These are phyloP conservation scores for Microplitis deprimator DNA, from an alignment of 2,888 invertebrate species.

Conservation along the genomic window DNA sequence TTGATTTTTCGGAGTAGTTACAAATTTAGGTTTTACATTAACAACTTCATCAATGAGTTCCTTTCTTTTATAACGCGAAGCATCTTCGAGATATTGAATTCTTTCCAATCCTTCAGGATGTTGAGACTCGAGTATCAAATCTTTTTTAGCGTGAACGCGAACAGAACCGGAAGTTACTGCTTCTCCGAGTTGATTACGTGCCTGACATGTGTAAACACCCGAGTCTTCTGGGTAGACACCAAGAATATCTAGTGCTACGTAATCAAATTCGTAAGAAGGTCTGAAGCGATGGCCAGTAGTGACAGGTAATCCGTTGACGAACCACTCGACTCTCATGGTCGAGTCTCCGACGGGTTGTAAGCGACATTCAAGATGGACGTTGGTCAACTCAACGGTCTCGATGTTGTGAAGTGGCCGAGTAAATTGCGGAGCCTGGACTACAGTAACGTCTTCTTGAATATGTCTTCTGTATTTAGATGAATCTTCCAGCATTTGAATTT, in stretches of 20 bases:
- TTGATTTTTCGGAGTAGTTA: constrained; percentile 89
- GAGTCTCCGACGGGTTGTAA: constrained; percentile 92
- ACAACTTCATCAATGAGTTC: constrained; percentile 87
- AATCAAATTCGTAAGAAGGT: constrained; percentile 97
- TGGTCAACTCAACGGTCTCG: constrained; percentile 91
- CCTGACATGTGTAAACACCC: constrained; percentile 95
- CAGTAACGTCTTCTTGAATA: constrained; percentile 85
- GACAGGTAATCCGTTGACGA: constrained; percentile 93
- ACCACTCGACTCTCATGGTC: constrained; percentile 96
- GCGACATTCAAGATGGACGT: constrained; percentile 92
- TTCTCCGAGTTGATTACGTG: constrained; percentile 94
- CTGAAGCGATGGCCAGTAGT: constrained; percentile 95
- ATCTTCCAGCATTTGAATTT: constrained; percentile 92
- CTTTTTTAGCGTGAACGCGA: constrained; percentile 90
- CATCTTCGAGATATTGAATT: constrained; percentile 91
- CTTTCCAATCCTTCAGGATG: constrained; percentile 93
- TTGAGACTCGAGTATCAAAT: constrained; percentile 89
- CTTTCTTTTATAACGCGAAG: constrained; percentile 86
- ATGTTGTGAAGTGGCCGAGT: constrained; percentile 90
- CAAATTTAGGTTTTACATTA: constrained; percentile 87
- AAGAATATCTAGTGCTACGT: constrained; percentile 94
- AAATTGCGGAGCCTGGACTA: constrained; percentile 90
- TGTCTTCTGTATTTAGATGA: constrained; percentile 79
- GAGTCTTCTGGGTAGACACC: constrained; percentile 98
- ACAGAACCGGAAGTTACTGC: constrained; percentile 94